These are phyloP conservation scores for Drosophila gaucha DNA, from an alignment of 2,888 invertebrate genomes.

Conservation along the genomic window DNA sequence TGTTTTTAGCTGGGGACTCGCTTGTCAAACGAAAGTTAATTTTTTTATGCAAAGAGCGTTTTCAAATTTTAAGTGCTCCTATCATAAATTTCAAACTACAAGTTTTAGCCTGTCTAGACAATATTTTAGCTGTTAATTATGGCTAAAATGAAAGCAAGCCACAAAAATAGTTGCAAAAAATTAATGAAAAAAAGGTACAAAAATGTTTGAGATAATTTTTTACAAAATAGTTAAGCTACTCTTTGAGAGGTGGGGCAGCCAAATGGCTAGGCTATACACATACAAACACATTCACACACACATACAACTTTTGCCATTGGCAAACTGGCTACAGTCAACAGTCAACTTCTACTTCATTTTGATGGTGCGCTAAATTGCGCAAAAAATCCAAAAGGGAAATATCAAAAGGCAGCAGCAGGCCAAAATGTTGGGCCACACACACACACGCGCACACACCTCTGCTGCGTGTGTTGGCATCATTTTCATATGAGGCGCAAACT, in stretches of 20 bases:
- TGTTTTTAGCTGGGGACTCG: slow-evolving; percentile 10
- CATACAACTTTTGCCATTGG: slow-evolving; percentile 45
- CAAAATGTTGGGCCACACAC: slow-evolving; percentile 42
- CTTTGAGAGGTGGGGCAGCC: slow-evolving; percentile 20
- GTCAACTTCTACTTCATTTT: slow-evolving; percentile 68
- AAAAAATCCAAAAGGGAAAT: slow-evolving; percentile 56
- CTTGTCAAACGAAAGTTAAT: slow-evolving; percentile 1
- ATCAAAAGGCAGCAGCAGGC: slow-evolving; percentile 57
- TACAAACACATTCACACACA: background rate
- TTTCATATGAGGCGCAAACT: slow-evolving; percentile 66
- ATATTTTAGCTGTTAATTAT: slow-evolving; percentile 58
- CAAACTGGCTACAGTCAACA: slow-evolving; percentile 42
- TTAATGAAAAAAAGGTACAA: slow-evolving; percentile 1
- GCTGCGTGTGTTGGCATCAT: slow-evolving; percentile 70
- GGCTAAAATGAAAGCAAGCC: slow-evolving; percentile 21
- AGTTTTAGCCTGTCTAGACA: slow-evolving; percentile 50
- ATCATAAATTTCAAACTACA: slow-evolving; percentile 25
- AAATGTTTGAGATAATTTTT: slow-evolving; percentile 10
- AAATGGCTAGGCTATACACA: slow-evolving; percentile 49
- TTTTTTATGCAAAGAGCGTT: slow-evolving; percentile 30
- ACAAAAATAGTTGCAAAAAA: slow-evolving; percentile 24
- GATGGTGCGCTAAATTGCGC: slow-evolving; percentile 71
- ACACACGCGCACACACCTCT: slow-evolving; percentile 13
- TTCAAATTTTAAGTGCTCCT: slow-evolving; percentile 7
- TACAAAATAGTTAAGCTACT: slow-evolving; percentile 18